Percentiles rank a stretch among this genome's conserved stretches.
phyloP scores from a whole-genome alignment of 2,797 vertebrate species.

The Allobates femoralis region DNA sequence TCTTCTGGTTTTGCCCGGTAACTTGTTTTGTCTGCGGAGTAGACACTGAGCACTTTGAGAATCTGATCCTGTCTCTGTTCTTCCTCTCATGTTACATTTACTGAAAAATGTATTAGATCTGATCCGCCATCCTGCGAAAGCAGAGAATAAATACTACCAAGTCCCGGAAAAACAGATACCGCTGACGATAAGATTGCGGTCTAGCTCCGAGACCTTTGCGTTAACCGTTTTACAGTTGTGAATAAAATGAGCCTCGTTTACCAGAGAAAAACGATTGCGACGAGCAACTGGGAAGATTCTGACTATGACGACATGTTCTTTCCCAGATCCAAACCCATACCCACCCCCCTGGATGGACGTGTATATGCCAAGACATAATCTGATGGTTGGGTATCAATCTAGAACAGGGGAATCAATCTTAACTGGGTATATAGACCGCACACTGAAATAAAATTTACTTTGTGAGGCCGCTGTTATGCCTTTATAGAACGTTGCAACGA shows the following conservation, averaged over 20 bases:
- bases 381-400: too few relatives aligned
- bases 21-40: background rate
- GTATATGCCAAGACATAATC: too few relatives aligned
- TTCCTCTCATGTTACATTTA: constrained; percentile 59
- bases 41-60: constrained; percentile 61
- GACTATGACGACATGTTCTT: too few relatives aligned
- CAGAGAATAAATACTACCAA: background rate
- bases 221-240: background rate
- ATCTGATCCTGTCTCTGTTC: constrained; percentile 60
- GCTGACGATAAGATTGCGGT: background rate
- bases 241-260: background rate
- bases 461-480: too few relatives aligned
- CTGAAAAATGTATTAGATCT: constrained; percentile 58
- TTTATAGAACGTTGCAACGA: too few relatives aligned
- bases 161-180: background rate
- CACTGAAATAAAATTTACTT: too few relatives aligned
- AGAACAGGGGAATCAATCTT: too few relatives aligned
- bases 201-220: background rate
- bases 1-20: constrained; percentile 18
- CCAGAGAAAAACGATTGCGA: background rate
- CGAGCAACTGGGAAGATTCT: too few relatives aligned
- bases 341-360: too few relatives aligned
- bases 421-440: too few relatives aligned
- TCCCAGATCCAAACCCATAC: too few relatives aligned
- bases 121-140: constrained; percentile 4